Conservation (phyloP, 2,797 vertebrate species). For the Myiotriccus ornatus region DNA sequence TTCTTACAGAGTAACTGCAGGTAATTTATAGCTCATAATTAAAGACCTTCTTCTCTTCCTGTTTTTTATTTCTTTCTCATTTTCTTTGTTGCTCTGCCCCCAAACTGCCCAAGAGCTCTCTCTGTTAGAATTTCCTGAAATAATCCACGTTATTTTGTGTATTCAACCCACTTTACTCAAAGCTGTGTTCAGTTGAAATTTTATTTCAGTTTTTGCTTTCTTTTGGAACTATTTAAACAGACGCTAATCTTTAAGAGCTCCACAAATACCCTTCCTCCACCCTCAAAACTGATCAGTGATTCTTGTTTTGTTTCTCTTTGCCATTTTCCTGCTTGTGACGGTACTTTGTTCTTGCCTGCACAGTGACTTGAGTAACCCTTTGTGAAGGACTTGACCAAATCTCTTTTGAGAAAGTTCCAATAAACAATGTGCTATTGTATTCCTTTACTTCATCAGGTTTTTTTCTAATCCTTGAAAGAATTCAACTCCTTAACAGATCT, state of each 20-base stretch:
- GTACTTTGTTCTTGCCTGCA: slow-evolving; percentile 33
- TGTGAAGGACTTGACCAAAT: slow-evolving; percentile 21
- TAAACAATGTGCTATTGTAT: slow-evolving; percentile 44
- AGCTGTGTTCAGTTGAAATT: neutral
- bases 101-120: neutral
- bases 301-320: neutral
- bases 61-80: neutral
- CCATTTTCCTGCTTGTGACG: neutral
- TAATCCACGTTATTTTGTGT: neutral
- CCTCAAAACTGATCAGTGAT: neutral
- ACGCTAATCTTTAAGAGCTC: neutral
- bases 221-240: neutral
- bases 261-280: neutral
- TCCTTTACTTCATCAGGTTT: neutral
- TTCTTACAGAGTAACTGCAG: neutral
- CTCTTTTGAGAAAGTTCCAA: slow-evolving; percentile 15
- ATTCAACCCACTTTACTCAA: neutral
- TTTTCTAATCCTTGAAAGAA: slow-evolving; percentile 51
- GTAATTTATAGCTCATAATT: neutral
- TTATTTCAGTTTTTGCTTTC: neutral
- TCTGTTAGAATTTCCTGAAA: neutral
- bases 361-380: slow-evolving; percentile 33
- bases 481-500: slow-evolving; percentile 8
- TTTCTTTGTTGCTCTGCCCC: neutral
- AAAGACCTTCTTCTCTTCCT: neutral